Conservation (phyloP, 2,113 vertebrate species). For the Meles meles region DNA sequence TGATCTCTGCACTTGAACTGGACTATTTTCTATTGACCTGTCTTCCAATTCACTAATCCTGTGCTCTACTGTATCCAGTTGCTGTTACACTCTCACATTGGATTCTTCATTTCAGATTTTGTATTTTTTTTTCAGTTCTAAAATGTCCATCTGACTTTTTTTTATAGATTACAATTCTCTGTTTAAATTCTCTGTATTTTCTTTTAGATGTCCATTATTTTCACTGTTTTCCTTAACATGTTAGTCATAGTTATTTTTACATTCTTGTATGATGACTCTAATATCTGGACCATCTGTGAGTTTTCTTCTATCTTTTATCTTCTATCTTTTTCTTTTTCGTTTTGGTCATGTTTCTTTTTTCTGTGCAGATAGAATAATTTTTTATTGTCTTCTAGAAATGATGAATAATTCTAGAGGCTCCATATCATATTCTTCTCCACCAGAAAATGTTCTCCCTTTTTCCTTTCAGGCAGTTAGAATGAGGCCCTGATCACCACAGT, state of each 20-base stretch:
- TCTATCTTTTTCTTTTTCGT: background rate
- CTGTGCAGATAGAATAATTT: background rate
- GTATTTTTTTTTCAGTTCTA: background rate
- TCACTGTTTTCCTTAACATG: background rate
- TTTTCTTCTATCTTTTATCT: background rate
- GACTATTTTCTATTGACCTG: background rate
- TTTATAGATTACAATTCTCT: background rate
- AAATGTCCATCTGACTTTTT: background rate
- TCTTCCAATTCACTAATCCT: background rate
- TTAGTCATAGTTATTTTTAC: background rate
- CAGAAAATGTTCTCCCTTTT: background rate
- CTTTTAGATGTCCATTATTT: background rate
- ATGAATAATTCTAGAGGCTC: background rate
- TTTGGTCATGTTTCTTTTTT: background rate
- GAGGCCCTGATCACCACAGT: background rate
- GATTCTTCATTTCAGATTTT: background rate
- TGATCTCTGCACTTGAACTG: background rate
- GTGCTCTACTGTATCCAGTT: background rate
- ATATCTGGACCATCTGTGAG: background rate
- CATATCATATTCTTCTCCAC: background rate
- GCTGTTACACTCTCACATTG: background rate
- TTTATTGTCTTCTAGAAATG: background rate
- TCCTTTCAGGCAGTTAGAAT: background rate
- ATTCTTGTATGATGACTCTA: background rate
- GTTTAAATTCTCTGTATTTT: background rate